phyloP scores from a whole-genome alignment of 2,113 vertebrate genomes.

The Harpagus bidentatus region DNA sequence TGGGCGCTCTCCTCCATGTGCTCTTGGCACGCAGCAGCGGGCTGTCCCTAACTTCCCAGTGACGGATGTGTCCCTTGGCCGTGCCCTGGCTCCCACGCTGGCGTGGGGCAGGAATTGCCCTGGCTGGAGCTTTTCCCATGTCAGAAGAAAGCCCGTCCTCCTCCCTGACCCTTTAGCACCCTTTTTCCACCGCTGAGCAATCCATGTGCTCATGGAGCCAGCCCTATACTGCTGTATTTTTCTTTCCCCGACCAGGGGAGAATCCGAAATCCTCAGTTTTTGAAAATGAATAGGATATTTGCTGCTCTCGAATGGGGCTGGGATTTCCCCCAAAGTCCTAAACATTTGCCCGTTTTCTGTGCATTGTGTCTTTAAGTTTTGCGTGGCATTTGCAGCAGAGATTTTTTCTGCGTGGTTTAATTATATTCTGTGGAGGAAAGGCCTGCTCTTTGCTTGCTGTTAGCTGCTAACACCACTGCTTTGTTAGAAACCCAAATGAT shows the following conservation, averaged over 20 bases:
- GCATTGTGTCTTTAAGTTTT: neutral
- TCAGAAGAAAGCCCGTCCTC: neutral
- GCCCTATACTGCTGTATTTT: accelerated
- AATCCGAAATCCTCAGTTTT: neutral
- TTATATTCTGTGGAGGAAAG: neutral
- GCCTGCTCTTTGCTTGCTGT: neutral
- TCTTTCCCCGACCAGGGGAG: neutral
- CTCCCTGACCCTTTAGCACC: neutral
- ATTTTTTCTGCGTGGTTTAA: neutral
- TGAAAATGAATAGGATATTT: neutral
- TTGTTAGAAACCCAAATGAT: neutral
- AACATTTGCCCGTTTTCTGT: accelerated
- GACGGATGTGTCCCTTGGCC: neutral
- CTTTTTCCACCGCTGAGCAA: neutral
- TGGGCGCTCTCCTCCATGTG: accelerated
- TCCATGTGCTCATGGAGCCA: neutral
- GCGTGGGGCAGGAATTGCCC: accelerated
- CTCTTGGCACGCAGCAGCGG: no score
- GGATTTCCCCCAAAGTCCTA: neutral
- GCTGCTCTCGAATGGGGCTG: neutral
- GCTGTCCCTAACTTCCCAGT: accelerated
- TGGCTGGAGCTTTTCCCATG: neutral
- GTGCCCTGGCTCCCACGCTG: neutral
- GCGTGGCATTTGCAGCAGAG: neutral
- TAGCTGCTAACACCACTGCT: neutral